Conservation (phyloP, 2,888 invertebrate species). For the Euplexia lucipara region DNA sequence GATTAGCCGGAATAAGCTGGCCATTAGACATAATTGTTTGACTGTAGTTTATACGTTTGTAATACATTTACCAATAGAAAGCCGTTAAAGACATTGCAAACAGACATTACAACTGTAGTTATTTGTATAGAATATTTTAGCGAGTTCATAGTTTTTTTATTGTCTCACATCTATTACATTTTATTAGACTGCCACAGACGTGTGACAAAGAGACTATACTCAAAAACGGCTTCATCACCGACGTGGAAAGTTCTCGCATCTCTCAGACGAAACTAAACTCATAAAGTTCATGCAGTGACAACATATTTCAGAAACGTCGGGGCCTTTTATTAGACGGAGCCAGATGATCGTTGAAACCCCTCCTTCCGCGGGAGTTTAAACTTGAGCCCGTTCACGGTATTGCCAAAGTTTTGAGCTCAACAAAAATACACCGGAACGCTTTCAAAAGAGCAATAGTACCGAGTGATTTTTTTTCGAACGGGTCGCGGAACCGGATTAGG, state of each 20-base stretch:
- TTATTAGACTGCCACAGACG: constrained; percentile 68
- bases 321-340: constrained; percentile 86
- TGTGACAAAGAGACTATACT: constrained; percentile 71
- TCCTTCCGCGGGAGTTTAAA: constrained; percentile 82
- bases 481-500: constrained; percentile 81
- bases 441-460: constrained; percentile 85
- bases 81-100: too few species aligned
- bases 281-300: constrained; percentile 90
- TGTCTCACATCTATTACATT: constrained; percentile 50
- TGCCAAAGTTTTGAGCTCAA: constrained; percentile 90
- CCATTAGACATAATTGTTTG: too few species aligned
- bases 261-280: constrained; percentile 85
- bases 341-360: constrained; percentile 85
- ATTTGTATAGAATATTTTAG: too few species aligned
- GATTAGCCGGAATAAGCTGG: too few species aligned
- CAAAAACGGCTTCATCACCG: constrained; percentile 73
- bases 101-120: too few species aligned
- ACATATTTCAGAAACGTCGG: constrained; percentile 87
- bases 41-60: too few species aligned
- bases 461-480: constrained; percentile 76
- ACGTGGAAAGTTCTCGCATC: constrained; percentile 77
- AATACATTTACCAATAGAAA: too few species aligned
- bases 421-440: constrained; percentile 90
- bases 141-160: constrained; percentile 47
- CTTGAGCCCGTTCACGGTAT: constrained; percentile 84